Evolutionary conservation across 2,113 vertebrate species (phyloP).

Genomic region (Pomatorhinus ruficollis): DNA sequence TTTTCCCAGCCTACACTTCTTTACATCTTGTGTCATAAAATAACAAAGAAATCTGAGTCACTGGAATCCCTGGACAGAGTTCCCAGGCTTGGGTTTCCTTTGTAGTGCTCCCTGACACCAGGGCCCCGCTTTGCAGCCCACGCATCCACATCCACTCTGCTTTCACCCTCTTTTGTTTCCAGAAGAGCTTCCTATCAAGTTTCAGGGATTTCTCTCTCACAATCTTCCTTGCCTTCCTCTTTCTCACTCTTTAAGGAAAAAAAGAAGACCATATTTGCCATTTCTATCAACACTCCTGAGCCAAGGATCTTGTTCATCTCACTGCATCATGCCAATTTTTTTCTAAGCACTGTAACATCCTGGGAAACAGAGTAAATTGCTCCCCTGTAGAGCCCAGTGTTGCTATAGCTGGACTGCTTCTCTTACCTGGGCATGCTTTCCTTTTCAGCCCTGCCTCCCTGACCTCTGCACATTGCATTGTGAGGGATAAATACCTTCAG

Average conservation of each 20-base stretch:
- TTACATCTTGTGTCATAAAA: slow-evolving; percentile 69
- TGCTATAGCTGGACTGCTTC: neutral
- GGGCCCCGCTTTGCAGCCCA: slow-evolving; percentile 19
- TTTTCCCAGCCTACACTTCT: slow-evolving; percentile 71
- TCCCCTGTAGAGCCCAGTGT: neutral
- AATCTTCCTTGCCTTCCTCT: neutral
- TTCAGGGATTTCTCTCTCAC: slow-evolving; percentile 20
- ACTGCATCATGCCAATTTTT: neutral
- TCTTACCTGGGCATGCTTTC: neutral
- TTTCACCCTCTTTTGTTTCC: slow-evolving; percentile 31
- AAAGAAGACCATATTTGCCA: neutral
- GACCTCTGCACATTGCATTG: neutral
- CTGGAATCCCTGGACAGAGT: slow-evolving; percentile 56
- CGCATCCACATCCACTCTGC: slow-evolving; percentile 14
- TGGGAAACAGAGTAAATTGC: neutral
- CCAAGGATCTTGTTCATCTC: neutral
- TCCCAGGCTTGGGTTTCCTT: slow-evolving; percentile 74
- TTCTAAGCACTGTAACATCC: neutral
- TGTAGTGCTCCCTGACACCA: slow-evolving; percentile 53
- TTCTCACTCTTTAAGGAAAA: neutral
- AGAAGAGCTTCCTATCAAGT: neutral
- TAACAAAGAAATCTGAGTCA: slow-evolving; percentile 66
- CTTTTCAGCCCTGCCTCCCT: neutral
- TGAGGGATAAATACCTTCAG: neutral
- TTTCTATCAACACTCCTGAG: neutral